phyloP scores from a whole-genome alignment of 64 coral and sea anemone species.

The Catalaphyllia jardinei region DNA sequence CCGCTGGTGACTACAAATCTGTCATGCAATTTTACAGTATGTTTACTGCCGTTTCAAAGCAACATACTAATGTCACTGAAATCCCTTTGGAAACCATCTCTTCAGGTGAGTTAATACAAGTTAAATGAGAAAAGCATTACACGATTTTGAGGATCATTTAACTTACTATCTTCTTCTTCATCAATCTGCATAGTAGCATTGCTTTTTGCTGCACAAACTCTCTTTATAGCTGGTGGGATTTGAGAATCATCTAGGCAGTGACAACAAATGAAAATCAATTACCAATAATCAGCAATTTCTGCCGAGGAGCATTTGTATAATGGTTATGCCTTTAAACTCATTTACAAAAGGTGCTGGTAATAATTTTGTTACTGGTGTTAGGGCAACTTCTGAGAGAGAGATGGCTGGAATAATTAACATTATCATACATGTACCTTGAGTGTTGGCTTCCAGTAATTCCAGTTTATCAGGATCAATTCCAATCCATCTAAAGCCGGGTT shows the following conservation, averaged over 20 bases:
- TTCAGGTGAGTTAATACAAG: neutral
- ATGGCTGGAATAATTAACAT: neutral
- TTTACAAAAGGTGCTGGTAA: too few species aligned
- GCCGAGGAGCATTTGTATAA: too few species aligned
- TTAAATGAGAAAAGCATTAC: neutral
- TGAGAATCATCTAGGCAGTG: neutral
- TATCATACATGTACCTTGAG: neutral
- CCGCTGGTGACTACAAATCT: too few species aligned
- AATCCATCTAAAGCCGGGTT: conserved; percentile 99
- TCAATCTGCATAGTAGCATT: neutral
- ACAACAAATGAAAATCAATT: neutral
- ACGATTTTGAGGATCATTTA: too few species aligned
- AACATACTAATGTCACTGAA: too few species aligned
- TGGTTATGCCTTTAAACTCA: too few species aligned
- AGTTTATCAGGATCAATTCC: conserved; percentile 88
- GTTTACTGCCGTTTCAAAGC: too few species aligned
- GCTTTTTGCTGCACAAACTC: neutral
- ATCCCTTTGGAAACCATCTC: too few species aligned
- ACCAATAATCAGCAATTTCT: too few species aligned
- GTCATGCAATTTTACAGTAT: too few species aligned
- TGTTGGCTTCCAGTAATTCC: conserved; percentile 22
- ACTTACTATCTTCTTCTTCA: conserved; percentile 33
- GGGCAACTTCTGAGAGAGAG: too few species aligned
- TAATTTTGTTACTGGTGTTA: too few species aligned
- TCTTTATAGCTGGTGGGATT: conserved; percentile 11